A percentile compares a stretch with the other conserved stretches of the same genome.
Conservation (phyloP, 2,888 invertebrate genomes). For the Sympetrum striolatum region DNA sequence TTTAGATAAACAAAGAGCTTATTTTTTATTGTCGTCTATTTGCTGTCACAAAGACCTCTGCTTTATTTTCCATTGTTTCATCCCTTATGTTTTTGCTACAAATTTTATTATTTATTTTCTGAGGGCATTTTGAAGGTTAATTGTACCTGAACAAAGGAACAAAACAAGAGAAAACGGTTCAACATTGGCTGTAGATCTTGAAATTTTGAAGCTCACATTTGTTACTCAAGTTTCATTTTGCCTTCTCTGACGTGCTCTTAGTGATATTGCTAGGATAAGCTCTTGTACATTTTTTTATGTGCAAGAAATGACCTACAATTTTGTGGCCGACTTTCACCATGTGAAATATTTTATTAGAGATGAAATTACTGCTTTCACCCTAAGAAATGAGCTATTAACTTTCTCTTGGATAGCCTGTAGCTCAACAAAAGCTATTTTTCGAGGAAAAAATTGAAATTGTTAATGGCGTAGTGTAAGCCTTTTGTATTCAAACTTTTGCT, state of each 20-base stretch:
- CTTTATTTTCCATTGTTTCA: background rate
- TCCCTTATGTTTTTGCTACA: background rate
- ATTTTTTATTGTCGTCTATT: background rate
- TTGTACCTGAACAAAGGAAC: background rate
- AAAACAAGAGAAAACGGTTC: background rate
- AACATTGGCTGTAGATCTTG: background rate
- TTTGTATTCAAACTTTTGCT: conserved; percentile 4
- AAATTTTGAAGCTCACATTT: background rate
- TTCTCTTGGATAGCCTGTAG: background rate
- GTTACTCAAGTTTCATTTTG: background rate
- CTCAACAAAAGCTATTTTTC: background rate
- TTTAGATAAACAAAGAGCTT: background rate
- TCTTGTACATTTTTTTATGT: conserved; percentile 2
- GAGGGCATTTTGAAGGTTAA: background rate
- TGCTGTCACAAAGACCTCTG: background rate
- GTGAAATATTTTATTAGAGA: background rate
- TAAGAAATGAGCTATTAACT: background rate
- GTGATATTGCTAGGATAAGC: background rate
- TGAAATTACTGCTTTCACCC: background rate
- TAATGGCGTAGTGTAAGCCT: background rate
- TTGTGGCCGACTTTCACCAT: background rate
- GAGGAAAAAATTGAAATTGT: background rate
- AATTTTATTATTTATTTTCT: background rate
- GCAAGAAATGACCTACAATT: conserved; percentile 3
- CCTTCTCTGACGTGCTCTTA: background rate